These are phyloP conservation scores for Ailurus styani DNA, from an alignment of 2,113 vertebrate genomes.

Conservation along the genomic window DNA sequence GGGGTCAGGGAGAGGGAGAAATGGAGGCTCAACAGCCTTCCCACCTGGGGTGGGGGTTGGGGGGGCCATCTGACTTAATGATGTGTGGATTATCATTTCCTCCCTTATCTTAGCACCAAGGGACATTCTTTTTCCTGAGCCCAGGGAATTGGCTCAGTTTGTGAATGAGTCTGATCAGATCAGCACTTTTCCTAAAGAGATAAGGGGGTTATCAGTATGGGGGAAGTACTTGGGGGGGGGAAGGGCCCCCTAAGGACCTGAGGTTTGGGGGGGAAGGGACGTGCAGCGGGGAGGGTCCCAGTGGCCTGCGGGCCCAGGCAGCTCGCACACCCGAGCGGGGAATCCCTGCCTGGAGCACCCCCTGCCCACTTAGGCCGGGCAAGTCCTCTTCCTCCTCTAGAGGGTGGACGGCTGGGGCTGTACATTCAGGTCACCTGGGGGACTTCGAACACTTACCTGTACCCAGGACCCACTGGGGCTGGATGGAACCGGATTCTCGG, in stretches of 20 bases:
- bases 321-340: background rate
- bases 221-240: background rate
- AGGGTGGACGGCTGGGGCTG: background rate
- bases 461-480: background rate
- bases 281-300: background rate
- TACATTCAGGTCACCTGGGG: background rate
- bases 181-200: slow-evolving; percentile 63
- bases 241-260: background rate
- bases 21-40: background rate
- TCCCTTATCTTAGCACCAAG: slow-evolving; percentile 65
- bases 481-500: background rate
- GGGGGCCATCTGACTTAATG: slow-evolving; percentile 30
- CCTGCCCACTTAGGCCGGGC: background rate
- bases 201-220: slow-evolving; percentile 38
- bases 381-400: background rate
- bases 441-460: background rate
- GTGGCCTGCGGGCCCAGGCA: accelerated
- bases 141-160: slow-evolving; percentile 53
- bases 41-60: background rate
- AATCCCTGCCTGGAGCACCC: background rate
- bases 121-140: slow-evolving; percentile 63
- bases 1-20: background rate
- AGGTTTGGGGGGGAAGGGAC: background rate
- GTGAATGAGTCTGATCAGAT: slow-evolving; percentile 69
- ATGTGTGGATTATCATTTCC: slow-evolving; percentile 65